These are phyloP conservation scores for Eumaeus atala DNA, from an alignment of 1,140 invertebrate species.

Conservation along the genomic window DNA sequence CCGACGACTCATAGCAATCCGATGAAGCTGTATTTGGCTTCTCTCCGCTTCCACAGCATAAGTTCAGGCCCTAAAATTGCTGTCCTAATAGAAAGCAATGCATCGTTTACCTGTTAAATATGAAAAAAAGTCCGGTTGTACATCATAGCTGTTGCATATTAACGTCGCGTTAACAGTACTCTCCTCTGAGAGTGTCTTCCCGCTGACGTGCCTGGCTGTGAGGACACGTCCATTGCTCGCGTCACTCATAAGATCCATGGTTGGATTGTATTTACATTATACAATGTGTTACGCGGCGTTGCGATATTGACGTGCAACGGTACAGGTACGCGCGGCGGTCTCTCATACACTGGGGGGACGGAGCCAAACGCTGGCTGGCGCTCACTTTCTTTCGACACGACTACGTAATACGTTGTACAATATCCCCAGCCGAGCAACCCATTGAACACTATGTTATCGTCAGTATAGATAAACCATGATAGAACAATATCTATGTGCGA, in stretches of 20 bases:
- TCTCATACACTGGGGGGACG: slow-evolving; percentile 18
- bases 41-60: too few relatives aligned
- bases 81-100: slow-evolving; percentile 3
- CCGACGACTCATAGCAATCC: too few relatives aligned
- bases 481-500: neutral
- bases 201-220: slow-evolving; percentile 49
- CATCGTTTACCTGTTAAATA: slow-evolving; percentile 48
- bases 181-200: slow-evolving; percentile 34
- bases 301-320: slow-evolving; percentile 16
- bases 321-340: slow-evolving; percentile 17
- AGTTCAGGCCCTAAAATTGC: too few relatives aligned
- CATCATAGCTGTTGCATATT: slow-evolving; percentile 49
- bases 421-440: slow-evolving; percentile 13
- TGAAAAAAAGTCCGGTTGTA: slow-evolving; percentile 49
- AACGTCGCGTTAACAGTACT: slow-evolving; percentile 52
- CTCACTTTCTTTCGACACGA: slow-evolving; percentile 70
- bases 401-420: slow-evolving; percentile 51
- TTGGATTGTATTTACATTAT: slow-evolving; percentile 16
- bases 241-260: slow-evolving; percentile 52
- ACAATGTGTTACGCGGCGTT: slow-evolving; percentile 22
- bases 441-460: neutral
- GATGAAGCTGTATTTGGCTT: too few relatives aligned
- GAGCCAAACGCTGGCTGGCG: slow-evolving; percentile 29
- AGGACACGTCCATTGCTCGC: slow-evolving; percentile 39
- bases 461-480: slow-evolving; percentile 1